Evolutionary conservation across 1,140 invertebrate genomes (phyloP).

Genomic region (Drosophila lacertosa): DNA sequence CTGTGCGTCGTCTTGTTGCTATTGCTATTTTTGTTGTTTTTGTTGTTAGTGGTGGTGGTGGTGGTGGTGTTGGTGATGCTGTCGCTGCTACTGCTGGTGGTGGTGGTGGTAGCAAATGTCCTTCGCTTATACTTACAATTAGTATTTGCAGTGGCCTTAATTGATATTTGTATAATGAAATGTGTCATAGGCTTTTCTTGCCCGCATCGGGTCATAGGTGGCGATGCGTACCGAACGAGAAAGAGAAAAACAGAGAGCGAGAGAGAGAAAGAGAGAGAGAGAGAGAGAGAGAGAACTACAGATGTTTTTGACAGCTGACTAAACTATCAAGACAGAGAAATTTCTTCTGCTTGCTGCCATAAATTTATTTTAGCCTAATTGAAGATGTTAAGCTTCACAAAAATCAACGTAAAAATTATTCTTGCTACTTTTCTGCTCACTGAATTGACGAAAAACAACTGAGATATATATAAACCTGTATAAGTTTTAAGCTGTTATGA

Average conservation of each 20-base stretch:
- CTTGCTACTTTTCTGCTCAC: no score
- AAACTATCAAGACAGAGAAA: no score
- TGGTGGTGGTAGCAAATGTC: slow-evolving; percentile 40
- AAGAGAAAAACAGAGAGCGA: background rate
- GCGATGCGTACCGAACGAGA: background rate
- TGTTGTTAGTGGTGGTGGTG: no score
- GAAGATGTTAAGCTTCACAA: no score
- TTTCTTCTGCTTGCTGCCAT: no score
- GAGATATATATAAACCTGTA: no score
- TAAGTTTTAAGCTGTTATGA: no score
- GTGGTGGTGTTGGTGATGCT: slow-evolving; percentile 4
- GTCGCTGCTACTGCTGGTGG: slow-evolving; percentile 1
- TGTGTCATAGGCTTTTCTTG: slow-evolving; percentile 71
- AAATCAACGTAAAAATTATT: no score
- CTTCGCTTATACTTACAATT: slow-evolving; percentile 58
- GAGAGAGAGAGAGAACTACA: background rate
- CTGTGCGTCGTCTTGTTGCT: slow-evolving; percentile 18
- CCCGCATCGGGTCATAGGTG: slow-evolving; percentile 61
- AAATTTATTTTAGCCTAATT: no score
- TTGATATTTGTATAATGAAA: slow-evolving; percentile 82
- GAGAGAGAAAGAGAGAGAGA: background rate
- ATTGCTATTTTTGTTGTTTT: slow-evolving; percentile 31
- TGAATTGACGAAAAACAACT: no score
- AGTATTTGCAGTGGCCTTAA: slow-evolving; percentile 75
- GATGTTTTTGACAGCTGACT: slow-evolving; percentile 7